Evolutionary conservation across 1,140 invertebrate species (phyloP).

Genomic region (Drosophila ambigua): DNA sequence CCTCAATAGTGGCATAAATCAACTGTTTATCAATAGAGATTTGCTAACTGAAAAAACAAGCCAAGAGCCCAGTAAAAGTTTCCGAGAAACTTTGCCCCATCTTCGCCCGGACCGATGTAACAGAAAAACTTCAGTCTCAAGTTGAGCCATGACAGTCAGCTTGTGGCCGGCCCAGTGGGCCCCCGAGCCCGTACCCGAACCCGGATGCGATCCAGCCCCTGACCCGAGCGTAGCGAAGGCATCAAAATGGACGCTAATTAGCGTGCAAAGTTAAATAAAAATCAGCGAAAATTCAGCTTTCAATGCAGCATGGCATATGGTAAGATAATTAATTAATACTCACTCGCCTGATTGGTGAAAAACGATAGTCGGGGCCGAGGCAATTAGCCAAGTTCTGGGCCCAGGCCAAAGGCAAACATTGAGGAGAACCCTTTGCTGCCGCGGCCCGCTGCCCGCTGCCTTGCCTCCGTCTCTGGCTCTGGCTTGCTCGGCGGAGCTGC

Average conservation of each 20-base stretch:
- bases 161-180: constrained; percentile 1
- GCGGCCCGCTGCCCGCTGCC: constrained; percentile 16
- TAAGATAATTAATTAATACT: constrained; percentile 72
- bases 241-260: constrained; percentile 65
- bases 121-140: constrained; percentile 33
- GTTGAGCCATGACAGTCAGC: constrained; percentile 25
- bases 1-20: constrained; percentile 30
- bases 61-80: constrained; percentile 36
- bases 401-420: constrained; percentile 49
- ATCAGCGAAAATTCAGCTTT: constrained; percentile 64
- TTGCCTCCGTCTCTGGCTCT: constrained; percentile 10
- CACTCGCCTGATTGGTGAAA: constrained; percentile 68
- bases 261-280: constrained; percentile 66
- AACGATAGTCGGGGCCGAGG: constrained; percentile 49
- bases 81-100: constrained; percentile 24
- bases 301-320: constrained; percentile 67
- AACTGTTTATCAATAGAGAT: constrained; percentile 39
- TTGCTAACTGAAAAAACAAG: constrained; percentile 36
- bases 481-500: neutral
- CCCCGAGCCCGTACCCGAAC: neutral
- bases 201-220: neutral
- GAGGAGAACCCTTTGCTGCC: constrained; percentile 42
- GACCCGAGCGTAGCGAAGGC: constrained; percentile 19
- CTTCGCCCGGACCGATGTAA: neutral
- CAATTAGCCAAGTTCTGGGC: constrained; percentile 66